phyloP scores from a whole-genome alignment of 2,113 vertebrate genomes.

The Myotis davidii region DNA sequence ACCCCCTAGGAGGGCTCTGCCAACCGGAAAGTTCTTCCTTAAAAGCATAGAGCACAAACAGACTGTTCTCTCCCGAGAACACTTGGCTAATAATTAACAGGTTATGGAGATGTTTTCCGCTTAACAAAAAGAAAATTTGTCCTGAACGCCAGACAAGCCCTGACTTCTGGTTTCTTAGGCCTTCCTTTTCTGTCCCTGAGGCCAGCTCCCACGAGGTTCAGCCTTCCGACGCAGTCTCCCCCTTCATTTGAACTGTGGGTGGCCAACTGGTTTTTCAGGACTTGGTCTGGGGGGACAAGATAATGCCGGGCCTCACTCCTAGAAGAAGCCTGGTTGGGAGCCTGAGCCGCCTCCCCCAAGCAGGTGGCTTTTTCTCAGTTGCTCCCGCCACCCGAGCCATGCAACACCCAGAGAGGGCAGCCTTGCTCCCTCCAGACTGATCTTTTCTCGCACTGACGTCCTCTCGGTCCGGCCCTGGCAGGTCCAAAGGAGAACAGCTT shows the following conservation, averaged over 20 bases:
- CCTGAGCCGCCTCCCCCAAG: background rate
- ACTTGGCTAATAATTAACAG: background rate
- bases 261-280: background rate
- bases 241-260: background rate
- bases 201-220: rapidly evolving
- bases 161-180: background rate
- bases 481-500: background rate
- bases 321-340: background rate
- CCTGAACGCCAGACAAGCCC: background rate
- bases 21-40: background rate
- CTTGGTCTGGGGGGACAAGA: background rate
- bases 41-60: background rate
- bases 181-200: background rate
- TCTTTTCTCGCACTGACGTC: background rate
- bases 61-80: background rate
- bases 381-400: rapidly evolving
- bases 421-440: background rate
- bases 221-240: background rate
- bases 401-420: background rate
- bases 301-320: rapidly evolving
- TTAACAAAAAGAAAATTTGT: background rate
- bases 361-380: background rate
- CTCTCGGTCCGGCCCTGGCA: too few relatives aligned
- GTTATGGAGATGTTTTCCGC: background rate
- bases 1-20: background rate